Percentiles rank a stretch among this genome's conserved stretches.
Conservation (phyloP, 2,113 vertebrate genomes). For the Zosterops lateralis region DNA sequence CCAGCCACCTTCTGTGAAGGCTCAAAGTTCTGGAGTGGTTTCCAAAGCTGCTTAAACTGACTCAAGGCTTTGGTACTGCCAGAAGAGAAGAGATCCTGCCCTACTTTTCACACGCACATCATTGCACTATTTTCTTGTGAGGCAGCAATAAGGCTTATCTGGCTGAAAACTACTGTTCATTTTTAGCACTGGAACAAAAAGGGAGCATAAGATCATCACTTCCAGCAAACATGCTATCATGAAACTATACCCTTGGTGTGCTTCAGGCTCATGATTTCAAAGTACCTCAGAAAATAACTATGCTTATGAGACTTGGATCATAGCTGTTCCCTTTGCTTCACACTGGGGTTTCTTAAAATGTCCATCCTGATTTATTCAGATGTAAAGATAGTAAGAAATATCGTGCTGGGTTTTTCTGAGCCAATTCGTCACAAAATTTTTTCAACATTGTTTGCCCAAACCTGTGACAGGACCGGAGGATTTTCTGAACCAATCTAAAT, state of each 20-base stretch:
- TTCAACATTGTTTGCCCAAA: background rate
- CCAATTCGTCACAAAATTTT: background rate
- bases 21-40: background rate
- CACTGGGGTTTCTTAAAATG: background rate
- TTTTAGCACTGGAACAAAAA: constrained; percentile 4
- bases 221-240: background rate
- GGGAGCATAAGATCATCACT: background rate
- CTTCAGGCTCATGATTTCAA: background rate
- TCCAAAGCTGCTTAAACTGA: background rate
- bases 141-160: background rate
- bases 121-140: background rate
- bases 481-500: background rate
- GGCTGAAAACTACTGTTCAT: background rate
- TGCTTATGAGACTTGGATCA: background rate
- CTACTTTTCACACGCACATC: background rate
- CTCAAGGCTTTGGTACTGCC: background rate
- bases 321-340: background rate
- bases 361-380: background rate
- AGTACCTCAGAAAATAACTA: background rate
- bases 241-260: background rate
- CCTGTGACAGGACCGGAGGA: background rate
- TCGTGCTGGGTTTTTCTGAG: background rate
- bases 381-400: background rate
- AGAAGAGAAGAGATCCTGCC: background rate
- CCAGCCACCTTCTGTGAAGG: background rate